Evolutionary conservation across 1,140 invertebrate genomes (phyloP).

Genomic region (Zaprionus gabonicus): DNA sequence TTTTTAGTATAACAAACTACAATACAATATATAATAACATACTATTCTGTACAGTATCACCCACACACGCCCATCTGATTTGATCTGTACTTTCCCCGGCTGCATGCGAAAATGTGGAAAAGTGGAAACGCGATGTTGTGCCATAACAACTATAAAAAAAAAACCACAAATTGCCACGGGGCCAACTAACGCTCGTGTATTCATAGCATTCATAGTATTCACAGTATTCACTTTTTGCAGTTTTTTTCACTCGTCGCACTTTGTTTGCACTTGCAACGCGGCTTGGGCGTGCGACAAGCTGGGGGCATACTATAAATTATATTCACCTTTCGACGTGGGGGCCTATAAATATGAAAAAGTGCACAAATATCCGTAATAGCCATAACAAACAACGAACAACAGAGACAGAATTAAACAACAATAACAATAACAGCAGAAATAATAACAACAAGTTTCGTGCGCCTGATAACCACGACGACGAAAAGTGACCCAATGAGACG

Average conservation of each 20-base stretch:
- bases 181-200: constrained; percentile 1
- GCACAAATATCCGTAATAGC: constrained; percentile 19
- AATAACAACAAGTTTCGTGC: constrained; percentile 29
- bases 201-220: constrained; percentile 2
- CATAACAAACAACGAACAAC: constrained; percentile 25
- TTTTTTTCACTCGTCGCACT: not conserved
- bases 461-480: constrained; percentile 69
- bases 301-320: constrained; percentile 35
- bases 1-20: not conserved
- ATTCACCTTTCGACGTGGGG: constrained; percentile 40
- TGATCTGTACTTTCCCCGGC: constrained; percentile 3
- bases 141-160: not conserved
- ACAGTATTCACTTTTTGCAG: not conserved
- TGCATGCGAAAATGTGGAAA: constrained; percentile 11
- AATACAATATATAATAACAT: not conserved
- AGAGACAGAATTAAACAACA: constrained; percentile 10
- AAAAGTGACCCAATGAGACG: constrained; percentile 52
- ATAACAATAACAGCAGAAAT: constrained; percentile 32
- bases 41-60: not conserved
- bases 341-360: constrained; percentile 47
- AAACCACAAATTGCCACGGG: constrained; percentile 20
- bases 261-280: constrained; percentile 3
- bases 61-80: constrained; percentile 14
- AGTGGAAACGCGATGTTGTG: constrained; percentile 23
- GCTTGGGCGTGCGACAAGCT: constrained; percentile 12